These are phyloP conservation scores for Mionectes macconnelli DNA, from an alignment of 2,113 vertebrate genomes.

Conservation along the genomic window DNA sequence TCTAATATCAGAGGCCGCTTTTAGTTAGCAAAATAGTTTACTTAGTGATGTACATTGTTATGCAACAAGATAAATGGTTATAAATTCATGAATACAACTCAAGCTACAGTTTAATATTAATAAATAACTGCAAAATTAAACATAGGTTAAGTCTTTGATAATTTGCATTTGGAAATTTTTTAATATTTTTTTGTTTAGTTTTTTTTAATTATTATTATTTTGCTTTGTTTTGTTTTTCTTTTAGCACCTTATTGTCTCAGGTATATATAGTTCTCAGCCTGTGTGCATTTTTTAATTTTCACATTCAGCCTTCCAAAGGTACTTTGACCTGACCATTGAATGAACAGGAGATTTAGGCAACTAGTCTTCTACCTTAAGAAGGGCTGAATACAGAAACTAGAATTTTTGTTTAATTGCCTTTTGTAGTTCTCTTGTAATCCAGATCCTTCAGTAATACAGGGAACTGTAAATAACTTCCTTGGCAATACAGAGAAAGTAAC, in stretches of 20 bases:
- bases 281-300: neutral
- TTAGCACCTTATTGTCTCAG: neutral
- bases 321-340: neutral
- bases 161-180: neutral
- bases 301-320: neutral
- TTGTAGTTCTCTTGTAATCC: neutral
- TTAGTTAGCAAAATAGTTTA: neutral
- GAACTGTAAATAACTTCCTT: neutral
- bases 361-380: neutral
- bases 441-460: neutral
- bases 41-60: neutral
- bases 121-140: neutral
- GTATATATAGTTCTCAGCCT: neutral
- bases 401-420: neutral
- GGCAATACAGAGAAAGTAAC: neutral
- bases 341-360: neutral
- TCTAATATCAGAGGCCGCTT: neutral
- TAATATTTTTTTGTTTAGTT: neutral
- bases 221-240: neutral
- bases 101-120: neutral
- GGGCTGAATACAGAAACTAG: neutral
- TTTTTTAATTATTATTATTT: neutral
- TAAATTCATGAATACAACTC: neutral
- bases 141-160: neutral
- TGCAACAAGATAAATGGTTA: neutral